Percentiles rank a stretch among this genome's conserved stretches.
These are phyloP conservation scores for Nesidiocoris tenuis DNA, from an alignment of 2,888 invertebrate species.

Conservation along the genomic window DNA sequence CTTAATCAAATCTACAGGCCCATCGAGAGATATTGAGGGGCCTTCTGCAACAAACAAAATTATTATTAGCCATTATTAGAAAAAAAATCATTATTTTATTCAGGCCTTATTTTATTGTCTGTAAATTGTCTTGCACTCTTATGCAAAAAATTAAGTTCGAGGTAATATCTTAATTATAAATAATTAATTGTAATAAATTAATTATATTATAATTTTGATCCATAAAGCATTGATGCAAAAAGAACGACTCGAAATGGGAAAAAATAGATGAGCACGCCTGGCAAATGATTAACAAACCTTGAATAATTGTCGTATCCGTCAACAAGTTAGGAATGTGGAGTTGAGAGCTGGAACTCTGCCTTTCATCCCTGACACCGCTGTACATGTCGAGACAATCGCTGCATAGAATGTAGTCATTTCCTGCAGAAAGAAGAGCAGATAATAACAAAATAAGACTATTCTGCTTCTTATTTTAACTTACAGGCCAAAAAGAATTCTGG, in stretches of 20 bases:
- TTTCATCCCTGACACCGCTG: conserved; percentile 49
- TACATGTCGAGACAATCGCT: conserved; percentile 59
- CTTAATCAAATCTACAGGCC: conserved; percentile 45
- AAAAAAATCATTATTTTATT: too few relatives aligned
- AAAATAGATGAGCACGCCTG: too few relatives aligned
- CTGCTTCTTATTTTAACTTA: conserved; percentile 39
- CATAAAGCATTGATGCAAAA: too few relatives aligned
- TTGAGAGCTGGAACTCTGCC: conserved; percentile 24
- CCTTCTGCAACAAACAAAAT: conserved; percentile 39
- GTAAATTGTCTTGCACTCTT: too few relatives aligned
- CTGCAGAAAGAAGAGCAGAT: conserved; percentile 51
- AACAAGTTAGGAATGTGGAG: conserved; percentile 44
- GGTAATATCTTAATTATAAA: too few relatives aligned
- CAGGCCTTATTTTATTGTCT: too few relatives aligned
- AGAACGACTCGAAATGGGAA: too few relatives aligned
- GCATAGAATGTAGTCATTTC: conserved; percentile 58
- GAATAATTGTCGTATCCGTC: conserved; percentile 26
- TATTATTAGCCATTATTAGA: too few relatives aligned
- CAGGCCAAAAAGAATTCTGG: too few relatives aligned
- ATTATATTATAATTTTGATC: too few relatives aligned
- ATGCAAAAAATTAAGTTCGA: too few relatives aligned
- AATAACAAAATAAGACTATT: conserved; percentile 42
- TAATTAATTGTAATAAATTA: too few relatives aligned
- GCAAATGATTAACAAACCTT: conserved; percentile 28
- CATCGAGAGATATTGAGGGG: conserved; percentile 45